Evolutionary conservation across 2,113 vertebrate genomes (phyloP), one percentile per base, ranked within the genome.

Genomic region (Cyphomyrus plagiostoma): DNA sequence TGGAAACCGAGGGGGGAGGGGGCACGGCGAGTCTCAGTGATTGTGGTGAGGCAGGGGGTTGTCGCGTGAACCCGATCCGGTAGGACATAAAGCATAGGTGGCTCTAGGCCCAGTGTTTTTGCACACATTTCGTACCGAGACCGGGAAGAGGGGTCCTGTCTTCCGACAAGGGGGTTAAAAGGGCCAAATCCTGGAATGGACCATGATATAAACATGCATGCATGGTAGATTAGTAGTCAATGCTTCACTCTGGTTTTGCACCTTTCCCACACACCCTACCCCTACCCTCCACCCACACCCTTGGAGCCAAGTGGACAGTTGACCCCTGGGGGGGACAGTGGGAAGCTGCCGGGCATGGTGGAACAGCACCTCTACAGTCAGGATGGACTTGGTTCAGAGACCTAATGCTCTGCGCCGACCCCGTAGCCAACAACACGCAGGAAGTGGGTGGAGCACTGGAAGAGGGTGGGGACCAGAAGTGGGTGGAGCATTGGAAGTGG

Each of bases 331-430:
- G 94, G 96, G 96, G 97, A 96, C 97, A 97, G 90, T 97, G 96
- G 96, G 96, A 93, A 89, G 92, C 94, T 95, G 95, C 94, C 95
- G 94, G 93, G 95, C 95, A 95, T 95, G 94, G 92, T 95, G 94
- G 94, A 96, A 96, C 96, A 95, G 95, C 94, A 95, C 97, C 96
- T 97, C 97, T 98, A 98, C 97, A 96, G 93, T 94, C 94, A 94
- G 94, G 95, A 96, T 97, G 97, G 96, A 97, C 97, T 98, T 98
- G 97, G 96, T 97, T 95, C 96, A 96, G 96, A 95, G 93, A 95
- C 94, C 95, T 94, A 82, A 52, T 90, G 30, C 87, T 90, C 89
- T 52, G 90, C 84, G 56, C 56, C 35, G 11, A 50, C 9, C 58
- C 49, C 80, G 21, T 9, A 86, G 42, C 53, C 21, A 45, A 23